phyloP scores from a whole-genome alignment of 2,113 vertebrate genomes.

The Zosterops borbonicus region DNA sequence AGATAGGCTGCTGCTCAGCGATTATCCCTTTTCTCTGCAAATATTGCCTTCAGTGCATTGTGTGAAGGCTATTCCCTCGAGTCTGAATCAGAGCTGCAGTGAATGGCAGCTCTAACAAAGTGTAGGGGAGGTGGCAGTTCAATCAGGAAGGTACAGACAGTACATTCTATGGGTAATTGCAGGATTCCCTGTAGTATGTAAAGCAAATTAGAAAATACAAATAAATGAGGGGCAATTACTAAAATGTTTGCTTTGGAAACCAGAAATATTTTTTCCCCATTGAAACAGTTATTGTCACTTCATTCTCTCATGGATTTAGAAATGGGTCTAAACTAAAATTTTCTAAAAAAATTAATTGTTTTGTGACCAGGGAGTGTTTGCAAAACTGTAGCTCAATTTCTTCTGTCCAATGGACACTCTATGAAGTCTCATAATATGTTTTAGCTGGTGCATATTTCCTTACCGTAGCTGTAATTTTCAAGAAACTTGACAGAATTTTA shows the following conservation, averaged over 20 bases:
- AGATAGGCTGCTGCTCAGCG: conserved; percentile 32
- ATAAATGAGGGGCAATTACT: conserved; percentile 50
- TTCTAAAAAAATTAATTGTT: background rate
- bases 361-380: accelerated
- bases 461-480: accelerated
- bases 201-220: conserved; percentile 66
- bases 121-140: conserved; percentile 61
- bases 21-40: conserved; percentile 59
- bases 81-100: conserved; percentile 56
- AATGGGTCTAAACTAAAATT: background rate
- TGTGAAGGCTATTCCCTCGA: conserved; percentile 65
- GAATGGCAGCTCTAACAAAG: conserved; percentile 62
- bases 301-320: background rate
- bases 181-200: conserved; percentile 57
- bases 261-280: conserved; percentile 24
- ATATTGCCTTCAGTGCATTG: conserved; percentile 57
- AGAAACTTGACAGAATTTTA: background rate
- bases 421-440: background rate
- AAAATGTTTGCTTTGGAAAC: conserved; percentile 48
- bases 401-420: background rate
- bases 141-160: conserved; percentile 53
- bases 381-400: background rate
- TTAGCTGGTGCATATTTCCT: background rate
- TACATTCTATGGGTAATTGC: conserved; percentile 54
- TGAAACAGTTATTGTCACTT: background rate